Percentiles rank a stretch among this genome's conserved stretches.
phyloP scores from a whole-genome alignment of 2,113 vertebrate genomes.

The Echinops telfairi region DNA sequence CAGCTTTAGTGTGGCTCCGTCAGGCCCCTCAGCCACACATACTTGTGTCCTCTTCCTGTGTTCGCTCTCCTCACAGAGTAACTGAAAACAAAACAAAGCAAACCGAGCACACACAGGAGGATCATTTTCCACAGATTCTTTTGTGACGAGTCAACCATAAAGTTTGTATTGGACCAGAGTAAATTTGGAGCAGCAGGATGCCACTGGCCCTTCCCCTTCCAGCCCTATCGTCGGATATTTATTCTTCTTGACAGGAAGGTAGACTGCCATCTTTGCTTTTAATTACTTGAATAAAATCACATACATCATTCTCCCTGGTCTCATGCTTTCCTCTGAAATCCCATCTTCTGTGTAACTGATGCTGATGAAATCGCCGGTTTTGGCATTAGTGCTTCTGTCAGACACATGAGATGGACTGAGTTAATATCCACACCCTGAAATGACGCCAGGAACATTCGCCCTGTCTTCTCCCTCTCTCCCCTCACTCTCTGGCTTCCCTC shows the following conservation, averaged over 20 bases:
- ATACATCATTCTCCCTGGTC: slow-evolving; percentile 74
- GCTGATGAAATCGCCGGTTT: slow-evolving; percentile 75
- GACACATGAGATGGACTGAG: slow-evolving; percentile 79
- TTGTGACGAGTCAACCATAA: slow-evolving; percentile 54
- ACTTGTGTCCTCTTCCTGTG: background rate
- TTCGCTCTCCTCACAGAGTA: slow-evolving; percentile 11
- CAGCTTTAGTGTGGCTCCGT: background rate
- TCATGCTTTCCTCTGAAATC: slow-evolving; percentile 71
- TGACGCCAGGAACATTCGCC: slow-evolving; percentile 77
- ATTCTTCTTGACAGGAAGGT: slow-evolving; percentile 74
- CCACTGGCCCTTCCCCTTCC: slow-evolving; percentile 65
- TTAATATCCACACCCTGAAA: slow-evolving; percentile 82
- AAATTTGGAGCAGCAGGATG: slow-evolving; percentile 75
- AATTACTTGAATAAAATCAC: slow-evolving; percentile 77
- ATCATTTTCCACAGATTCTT: slow-evolving; percentile 39
- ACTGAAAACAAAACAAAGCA: slow-evolving; percentile 20
- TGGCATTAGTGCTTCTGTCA: slow-evolving; percentile 69
- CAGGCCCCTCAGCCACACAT: background rate
- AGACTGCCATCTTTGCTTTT: slow-evolving; percentile 79
- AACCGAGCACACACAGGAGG: background rate
- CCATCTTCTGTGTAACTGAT: slow-evolving; percentile 72
- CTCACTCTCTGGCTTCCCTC: background rate
- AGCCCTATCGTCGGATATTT: slow-evolving; percentile 63
- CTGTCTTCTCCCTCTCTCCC: slow-evolving; percentile 53
- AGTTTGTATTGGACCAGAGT: slow-evolving; percentile 75